Conservation (phyloP, 2,797 vertebrate genomes). For the Eulemur mongoz region DNA sequence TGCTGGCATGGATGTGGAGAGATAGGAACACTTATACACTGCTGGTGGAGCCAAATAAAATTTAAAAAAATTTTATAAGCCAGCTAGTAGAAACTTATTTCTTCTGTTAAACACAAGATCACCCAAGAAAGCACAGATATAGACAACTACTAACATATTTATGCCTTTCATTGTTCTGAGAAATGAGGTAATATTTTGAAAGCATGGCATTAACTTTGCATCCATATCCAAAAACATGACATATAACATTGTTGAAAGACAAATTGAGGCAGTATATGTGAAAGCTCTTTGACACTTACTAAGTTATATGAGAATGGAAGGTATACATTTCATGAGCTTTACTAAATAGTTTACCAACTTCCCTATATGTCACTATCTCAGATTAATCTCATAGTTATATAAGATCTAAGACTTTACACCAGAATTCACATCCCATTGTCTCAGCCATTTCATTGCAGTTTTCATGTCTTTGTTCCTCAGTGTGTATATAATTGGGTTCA, state of each 20-base stretch:
- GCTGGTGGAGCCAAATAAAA: not conserved
- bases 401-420: not conserved
- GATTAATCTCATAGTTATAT: not conserved
- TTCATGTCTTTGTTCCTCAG: constrained; percentile 72
- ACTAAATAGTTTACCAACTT: not conserved
- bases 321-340: not conserved
- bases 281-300: not conserved
- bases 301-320: not conserved
- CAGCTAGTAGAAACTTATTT: not conserved
- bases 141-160: not conserved
- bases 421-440: not conserved
- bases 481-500: constrained; percentile 73
- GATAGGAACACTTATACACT: no score
- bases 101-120: not conserved
- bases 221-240: not conserved
- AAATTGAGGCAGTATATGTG: not conserved
- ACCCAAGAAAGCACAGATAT: not conserved
- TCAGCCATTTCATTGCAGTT: constrained; percentile 50
- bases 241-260: not conserved
- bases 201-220: not conserved
- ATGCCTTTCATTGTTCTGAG: not conserved
- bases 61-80: not conserved
- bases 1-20: no score
- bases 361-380: not conserved
- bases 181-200: not conserved